Base-by-base conservation (phyloP, 2,113 vertebrate species). In the Enhydra lutris region DNA sequence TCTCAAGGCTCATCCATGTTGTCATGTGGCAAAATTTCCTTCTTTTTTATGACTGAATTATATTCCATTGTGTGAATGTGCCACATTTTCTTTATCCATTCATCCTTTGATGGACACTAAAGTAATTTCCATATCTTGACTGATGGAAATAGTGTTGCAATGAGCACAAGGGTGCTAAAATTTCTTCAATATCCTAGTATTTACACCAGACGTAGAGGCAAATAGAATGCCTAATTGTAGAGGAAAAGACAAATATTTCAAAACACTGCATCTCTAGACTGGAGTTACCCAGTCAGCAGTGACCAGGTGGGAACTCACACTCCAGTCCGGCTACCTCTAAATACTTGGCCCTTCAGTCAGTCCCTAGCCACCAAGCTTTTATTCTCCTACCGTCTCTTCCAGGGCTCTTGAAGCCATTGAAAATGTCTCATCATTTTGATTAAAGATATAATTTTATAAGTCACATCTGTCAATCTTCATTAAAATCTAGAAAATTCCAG, bases 401-500 rank as follows among this genome's bases (percentile, higher is more conserved):
- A n/a, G 15, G 9, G 20, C 4, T 74, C 65, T 47, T 13, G 26
- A 79, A 95, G 26, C 7, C n/a, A 47, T 36, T 57, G 39, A 36
- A 90, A 74, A 50, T 17, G 12, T 69, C 15, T 42, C 59, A 29
- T 57, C 47, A n/a, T 78, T 79, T 94, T 57, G 24, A 89, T 79
- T 87, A 47, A 90, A 91, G 55, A 69, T 89, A 61, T 65, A 81
- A 80, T 97, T 92, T 89, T 76, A 34, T 73, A 94, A 92, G 81
- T 92, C 45, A 61, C 12, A 42, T 55, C 89, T 59, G 7, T 87
- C 12, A 78, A 89, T 80, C 90, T 92, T 96, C 36, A 81, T 85
- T 71, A 92, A 92, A 91, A 88, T 39, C 65, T 61, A 83, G 76
- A 97, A 97, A 95, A 96, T 59, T 97, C 45, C 18, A 95, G 50